phyloP scores from a whole-genome alignment of 2,888 invertebrate genomes.

The Dorcus parallelipipedus region DNA sequence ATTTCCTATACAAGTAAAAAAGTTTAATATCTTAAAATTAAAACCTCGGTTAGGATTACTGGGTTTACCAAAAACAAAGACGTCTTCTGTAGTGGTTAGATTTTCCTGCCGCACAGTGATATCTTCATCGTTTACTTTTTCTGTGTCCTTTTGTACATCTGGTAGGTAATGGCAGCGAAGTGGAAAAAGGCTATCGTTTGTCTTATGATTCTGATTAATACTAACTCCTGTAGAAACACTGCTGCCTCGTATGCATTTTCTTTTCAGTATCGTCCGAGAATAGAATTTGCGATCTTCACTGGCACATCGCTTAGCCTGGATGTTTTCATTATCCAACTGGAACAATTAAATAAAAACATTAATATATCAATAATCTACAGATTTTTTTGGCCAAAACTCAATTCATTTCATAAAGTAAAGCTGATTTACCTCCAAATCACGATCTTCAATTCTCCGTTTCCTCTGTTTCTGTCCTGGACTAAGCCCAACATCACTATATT shows the following conservation, averaged over 20 bases:
- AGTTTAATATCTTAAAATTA: conserved; percentile 22
- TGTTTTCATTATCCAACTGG: background rate
- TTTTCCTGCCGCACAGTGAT: background rate
- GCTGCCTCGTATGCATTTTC: conserved; percentile 10
- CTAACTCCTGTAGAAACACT: no score
- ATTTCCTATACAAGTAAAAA: conserved; percentile 23
- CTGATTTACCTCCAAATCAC: background rate
- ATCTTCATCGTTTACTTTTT: background rate
- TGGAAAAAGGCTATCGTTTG: conserved; percentile 28
- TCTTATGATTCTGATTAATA: background rate
- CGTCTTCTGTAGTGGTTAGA: conserved; percentile 4
- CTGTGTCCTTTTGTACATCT: background rate
- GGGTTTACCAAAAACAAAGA: conserved; percentile 28
- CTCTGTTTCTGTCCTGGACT: conserved; percentile 50
- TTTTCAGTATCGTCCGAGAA: conserved; percentile 1
- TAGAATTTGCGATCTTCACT: no score
- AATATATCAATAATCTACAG: no score
- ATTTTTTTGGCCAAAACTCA: no score
- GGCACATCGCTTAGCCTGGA: background rate
- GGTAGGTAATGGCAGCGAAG: conserved; percentile 22
- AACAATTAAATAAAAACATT: background rate
- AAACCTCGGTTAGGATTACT: conserved; percentile 21
- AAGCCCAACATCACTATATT: conserved; percentile 53
- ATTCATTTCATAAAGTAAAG: no score
- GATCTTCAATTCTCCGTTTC: conserved; percentile 13